These are phyloP conservation scores for Montipora efflorescens DNA, from an alignment of 64 coral and sea anemone genomes.

Conservation along the genomic window DNA sequence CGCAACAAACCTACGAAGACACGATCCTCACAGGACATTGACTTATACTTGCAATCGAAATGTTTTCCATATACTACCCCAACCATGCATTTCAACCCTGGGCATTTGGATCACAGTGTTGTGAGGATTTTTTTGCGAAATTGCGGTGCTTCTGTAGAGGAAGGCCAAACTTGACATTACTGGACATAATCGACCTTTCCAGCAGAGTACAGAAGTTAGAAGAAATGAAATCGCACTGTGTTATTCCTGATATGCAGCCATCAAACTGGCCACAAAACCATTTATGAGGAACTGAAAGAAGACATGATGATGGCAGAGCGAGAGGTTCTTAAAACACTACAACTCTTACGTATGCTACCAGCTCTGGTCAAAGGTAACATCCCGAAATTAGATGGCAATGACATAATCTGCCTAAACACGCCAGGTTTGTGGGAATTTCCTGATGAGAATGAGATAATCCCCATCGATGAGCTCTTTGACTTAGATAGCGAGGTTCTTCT, in stretches of 20 bases:
- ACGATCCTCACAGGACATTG: no score
- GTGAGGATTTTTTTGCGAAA: conserved; percentile 49
- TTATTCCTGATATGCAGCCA: neutral
- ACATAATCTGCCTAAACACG: no score
- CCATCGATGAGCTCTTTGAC: neutral
- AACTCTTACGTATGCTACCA: conserved; percentile 22
- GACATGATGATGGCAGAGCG: neutral
- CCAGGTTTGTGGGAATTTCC: neutral
- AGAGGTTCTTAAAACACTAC: neutral
- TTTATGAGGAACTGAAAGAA: neutral
- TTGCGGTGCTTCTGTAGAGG: conserved; percentile 39
- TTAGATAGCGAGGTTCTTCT: neutral
- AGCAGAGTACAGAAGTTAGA: conserved; percentile 43
- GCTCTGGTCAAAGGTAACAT: no score
- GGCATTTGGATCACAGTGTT: conserved; percentile 54
- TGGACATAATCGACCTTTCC: conserved; percentile 49
- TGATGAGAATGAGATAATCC: neutral
- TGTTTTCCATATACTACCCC: no score
- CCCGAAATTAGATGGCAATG: no score
- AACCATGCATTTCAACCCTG: conserved; percentile 10
- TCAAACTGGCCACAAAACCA: neutral
- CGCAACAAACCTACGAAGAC: no score
- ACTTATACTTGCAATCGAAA: no score
- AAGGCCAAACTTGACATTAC: conserved; percentile 47
- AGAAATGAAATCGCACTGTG: neutral